Percentiles rank a stretch among this genome's conserved stretches.
Conservation (phyloP, 2,888 invertebrate species). For the Oligia strigilis region DNA sequence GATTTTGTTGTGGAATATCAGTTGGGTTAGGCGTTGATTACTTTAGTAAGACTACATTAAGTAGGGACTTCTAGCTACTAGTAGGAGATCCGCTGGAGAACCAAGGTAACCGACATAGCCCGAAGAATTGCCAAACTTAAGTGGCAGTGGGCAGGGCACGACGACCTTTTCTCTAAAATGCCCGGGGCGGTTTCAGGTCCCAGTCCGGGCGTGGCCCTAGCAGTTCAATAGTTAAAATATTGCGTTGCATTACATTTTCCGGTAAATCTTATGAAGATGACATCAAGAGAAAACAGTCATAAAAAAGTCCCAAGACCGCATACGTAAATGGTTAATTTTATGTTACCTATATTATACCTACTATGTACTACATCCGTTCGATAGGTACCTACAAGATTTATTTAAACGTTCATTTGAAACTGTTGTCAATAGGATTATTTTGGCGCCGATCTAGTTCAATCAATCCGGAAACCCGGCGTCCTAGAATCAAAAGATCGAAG, state of each 20-base stretch:
- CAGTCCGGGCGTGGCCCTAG: not conserved
- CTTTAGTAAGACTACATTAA: not conserved
- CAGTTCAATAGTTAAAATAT: not conserved
- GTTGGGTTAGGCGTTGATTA: not conserved
- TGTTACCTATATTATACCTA: not conserved
- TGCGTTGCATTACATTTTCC: not conserved
- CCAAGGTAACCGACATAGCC: too few species aligned
- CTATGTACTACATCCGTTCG: too few species aligned
- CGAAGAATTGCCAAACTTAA: too few species aligned
- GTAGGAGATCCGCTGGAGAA: too few species aligned
- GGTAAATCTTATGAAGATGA: not conserved
- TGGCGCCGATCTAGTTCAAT: not conserved
- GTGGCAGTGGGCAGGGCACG: too few species aligned
- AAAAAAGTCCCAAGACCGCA: slow-evolving; percentile 5
- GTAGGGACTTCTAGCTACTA: too few species aligned
- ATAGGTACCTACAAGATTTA: not conserved
- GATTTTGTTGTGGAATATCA: not conserved
- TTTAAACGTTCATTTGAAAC: not conserved
- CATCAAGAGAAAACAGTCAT: slow-evolving; percentile 25
- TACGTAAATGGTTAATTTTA: not conserved
- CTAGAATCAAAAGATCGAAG: too few species aligned
- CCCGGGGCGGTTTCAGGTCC: too few species aligned
- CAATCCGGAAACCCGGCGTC: not conserved
- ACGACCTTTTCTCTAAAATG: too few species aligned
- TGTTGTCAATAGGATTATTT: not conserved